These are phyloP conservation scores for Epinotia brunnichana DNA, from an alignment of 2,888 invertebrate species.

Conservation along the genomic window DNA sequence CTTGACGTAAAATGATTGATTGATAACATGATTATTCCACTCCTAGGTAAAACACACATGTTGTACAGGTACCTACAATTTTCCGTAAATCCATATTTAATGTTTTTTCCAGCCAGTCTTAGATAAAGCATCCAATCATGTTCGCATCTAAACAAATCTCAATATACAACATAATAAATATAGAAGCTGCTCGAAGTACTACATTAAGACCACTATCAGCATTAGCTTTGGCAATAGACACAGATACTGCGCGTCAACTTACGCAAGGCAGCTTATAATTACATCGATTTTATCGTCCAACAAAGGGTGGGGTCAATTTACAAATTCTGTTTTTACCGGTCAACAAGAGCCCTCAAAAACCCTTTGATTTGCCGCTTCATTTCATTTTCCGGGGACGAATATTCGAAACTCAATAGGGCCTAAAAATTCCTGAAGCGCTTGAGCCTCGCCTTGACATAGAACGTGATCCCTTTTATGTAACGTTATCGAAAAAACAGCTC, in stretches of 20 bases:
- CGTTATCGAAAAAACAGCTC: slow-evolving; percentile 40
- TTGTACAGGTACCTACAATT: no score
- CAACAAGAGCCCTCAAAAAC: slow-evolving; percentile 62
- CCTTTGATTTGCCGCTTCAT: slow-evolving; percentile 81
- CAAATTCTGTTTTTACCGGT: slow-evolving; percentile 42
- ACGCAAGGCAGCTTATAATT: slow-evolving; percentile 4
- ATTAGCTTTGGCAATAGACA: no score
- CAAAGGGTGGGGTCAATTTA: slow-evolving; percentile 42
- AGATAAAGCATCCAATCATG: neutral
- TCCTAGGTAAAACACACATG: no score
- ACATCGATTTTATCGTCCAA: slow-evolving; percentile 32
- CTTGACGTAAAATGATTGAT: no score
- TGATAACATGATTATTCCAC: no score
- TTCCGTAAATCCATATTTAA: no score
- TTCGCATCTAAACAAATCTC: neutral
- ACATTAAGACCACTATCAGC: neutral
- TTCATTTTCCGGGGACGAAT: slow-evolving; percentile 76
- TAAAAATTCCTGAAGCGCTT: slow-evolving; percentile 59
- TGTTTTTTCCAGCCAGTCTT: neutral
- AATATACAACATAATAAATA: neutral
- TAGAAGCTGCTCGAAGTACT: neutral
- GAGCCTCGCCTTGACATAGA: slow-evolving; percentile 41
- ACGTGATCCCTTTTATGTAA: slow-evolving; percentile 40
- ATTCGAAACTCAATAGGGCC: slow-evolving; percentile 71
- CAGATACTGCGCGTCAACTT: slow-evolving; percentile 1